Evolutionary conservation across 2,888 invertebrate species (phyloP), one percentile per base, ranked within the genome.

Genomic region (Ochropleura leucogaster): DNA sequence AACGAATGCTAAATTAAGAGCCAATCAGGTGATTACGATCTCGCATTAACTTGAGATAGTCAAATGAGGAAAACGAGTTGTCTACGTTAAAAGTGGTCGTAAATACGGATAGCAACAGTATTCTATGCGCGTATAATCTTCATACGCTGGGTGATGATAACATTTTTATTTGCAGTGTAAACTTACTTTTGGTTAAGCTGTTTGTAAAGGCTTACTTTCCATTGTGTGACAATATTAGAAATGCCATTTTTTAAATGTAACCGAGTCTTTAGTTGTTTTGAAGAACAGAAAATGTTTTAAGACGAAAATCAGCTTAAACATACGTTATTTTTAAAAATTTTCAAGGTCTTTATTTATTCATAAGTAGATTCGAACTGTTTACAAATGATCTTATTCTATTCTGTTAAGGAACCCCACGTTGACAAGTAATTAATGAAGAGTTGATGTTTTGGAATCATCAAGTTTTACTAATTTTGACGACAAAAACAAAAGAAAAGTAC

Each of bases 1-100:
- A 84, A 68, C 62, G 77, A 78, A 68, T 77, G 76, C 68, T 72
- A 72, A 80, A 77, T 72, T 68, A 67, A 76, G 70, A 84, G 77
- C 72, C 82, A 68, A 82, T 84, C 82, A 84, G 72, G 30, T 84
- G 82, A 84, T 82, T 72, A 82, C 65, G 42, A 82, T 84, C 82
- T 69, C 81, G 72, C 67, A 84, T 82, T 80, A 80, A 84, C 80
- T 84, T 84, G 70, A 81, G 70, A 77, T 77, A 72, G 65, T 84
- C 68, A 78, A 83, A 78, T 83, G 82, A 53, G 20, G 57, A 44
- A 72, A 82, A 83, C 85, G 47, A 67, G 78, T 77, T 67, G 47
- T 62, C 42, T 67, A 46, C 46, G 12, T 66, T 49, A 44, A 47
- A 70, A 30, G n/a, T 65, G 42, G 46, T 53, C 51, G 20, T 65